phyloP scores from a whole-genome alignment of 1,140 invertebrate species.

The Stegodyphus dumicola region DNA sequence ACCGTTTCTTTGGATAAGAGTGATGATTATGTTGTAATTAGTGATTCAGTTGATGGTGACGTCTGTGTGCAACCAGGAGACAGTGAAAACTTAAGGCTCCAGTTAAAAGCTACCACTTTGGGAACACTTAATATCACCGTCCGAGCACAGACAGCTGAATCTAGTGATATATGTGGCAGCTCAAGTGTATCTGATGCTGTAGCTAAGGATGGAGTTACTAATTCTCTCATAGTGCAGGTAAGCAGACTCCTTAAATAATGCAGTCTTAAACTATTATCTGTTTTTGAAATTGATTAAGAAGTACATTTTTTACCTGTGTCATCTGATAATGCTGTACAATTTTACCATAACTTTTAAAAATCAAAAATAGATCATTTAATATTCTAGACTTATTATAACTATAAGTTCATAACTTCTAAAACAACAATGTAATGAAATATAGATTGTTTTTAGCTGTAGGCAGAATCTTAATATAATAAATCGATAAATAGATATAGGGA shows the following conservation, averaged over 20 bases:
- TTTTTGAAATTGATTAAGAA: too few species aligned
- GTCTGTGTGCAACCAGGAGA: slow-evolving; percentile 23
- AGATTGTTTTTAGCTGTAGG: too few species aligned
- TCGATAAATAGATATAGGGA: too few species aligned
- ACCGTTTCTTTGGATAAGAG: slow-evolving; percentile 67
- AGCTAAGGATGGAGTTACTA: slow-evolving; percentile 44
- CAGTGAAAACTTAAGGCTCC: slow-evolving; percentile 68
- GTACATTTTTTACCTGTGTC: too few species aligned
- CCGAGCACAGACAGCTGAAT: slow-evolving; percentile 68
- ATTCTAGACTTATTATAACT: too few species aligned
- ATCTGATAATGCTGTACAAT: too few species aligned
- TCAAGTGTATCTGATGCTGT: background rate
- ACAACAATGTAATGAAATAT: too few species aligned
- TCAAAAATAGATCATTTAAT: too few species aligned
- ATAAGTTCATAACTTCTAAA: too few species aligned
- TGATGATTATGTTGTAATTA: slow-evolving; percentile 69
- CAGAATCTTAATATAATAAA: too few species aligned
- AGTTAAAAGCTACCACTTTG: slow-evolving; percentile 70
- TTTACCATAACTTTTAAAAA: too few species aligned
- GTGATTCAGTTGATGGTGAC: slow-evolving; percentile 35
- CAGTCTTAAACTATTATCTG: too few species aligned
- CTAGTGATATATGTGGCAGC: slow-evolving; percentile 17
- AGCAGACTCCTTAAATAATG: background rate
- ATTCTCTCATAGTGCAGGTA: slow-evolving; percentile 35
- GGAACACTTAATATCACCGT: slow-evolving; percentile 75